A percentile compares a stretch with the other conserved stretches of the same genome.
These are phyloP conservation scores for Glaucopsyche alexis DNA, from an alignment of 2,888 invertebrate species.

Conservation along the genomic window DNA sequence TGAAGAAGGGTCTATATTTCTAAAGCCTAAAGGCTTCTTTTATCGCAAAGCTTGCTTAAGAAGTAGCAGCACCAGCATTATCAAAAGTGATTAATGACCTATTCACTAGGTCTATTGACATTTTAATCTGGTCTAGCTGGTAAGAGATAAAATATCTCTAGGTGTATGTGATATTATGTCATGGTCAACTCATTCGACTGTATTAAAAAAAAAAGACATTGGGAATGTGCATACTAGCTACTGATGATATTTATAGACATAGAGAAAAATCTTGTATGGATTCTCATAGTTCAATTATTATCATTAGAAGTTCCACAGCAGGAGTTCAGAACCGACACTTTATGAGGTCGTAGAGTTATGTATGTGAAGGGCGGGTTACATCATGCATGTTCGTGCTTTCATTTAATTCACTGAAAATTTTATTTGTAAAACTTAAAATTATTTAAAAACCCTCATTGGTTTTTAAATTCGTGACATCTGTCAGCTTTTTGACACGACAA, in stretches of 20 bases:
- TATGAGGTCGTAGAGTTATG: neutral
- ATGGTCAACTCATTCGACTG: neutral
- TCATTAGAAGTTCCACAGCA: neutral
- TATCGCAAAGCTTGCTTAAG: neutral
- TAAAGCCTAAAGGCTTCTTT: neutral
- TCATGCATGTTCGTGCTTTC: neutral
- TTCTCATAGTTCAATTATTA: neutral
- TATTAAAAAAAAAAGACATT: neutral
- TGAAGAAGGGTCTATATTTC: too few species aligned
- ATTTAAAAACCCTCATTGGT: too few species aligned
- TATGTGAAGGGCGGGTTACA: neutral
- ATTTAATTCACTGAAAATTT: too few species aligned
- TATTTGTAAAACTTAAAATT: too few species aligned
- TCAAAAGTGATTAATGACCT: constrained; percentile 6
- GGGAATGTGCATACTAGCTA: neutral
- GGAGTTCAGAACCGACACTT: neutral
- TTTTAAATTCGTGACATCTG: too few species aligned
- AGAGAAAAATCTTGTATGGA: neutral
- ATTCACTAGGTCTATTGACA: neutral
- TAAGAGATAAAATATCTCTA: neutral
- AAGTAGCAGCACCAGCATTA: neutral
- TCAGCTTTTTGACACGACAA: too few species aligned
- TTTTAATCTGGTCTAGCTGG: constrained; percentile 15
- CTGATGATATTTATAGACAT: neutral
- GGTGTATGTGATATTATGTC: constrained; percentile 18